Evolutionary conservation across 2,888 invertebrate species (phyloP).

Genomic region (Labia minor): DNA sequence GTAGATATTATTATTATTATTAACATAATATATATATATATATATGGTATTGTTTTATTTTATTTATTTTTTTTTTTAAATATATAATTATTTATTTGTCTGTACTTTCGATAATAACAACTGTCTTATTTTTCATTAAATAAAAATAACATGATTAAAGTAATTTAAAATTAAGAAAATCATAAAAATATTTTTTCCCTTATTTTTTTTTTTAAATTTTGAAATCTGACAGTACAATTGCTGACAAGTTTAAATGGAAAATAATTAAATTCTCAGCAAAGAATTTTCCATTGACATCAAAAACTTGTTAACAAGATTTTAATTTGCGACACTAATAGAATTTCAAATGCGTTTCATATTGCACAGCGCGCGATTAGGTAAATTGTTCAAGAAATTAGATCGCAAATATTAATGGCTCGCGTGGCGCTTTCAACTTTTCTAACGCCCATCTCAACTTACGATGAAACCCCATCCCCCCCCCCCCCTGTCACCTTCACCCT

Average conservation of each 20-base stretch:
- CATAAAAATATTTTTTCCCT: background rate
- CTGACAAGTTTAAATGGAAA: slow-evolving; percentile 7
- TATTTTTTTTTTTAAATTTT: background rate
- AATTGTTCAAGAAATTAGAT: slow-evolving; percentile 7
- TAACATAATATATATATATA: no score
- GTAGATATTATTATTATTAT: no score
- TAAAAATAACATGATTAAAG: no score
- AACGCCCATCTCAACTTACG: background rate
- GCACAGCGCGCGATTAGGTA: background rate
- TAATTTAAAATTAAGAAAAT: no score
- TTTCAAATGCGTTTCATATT: slow-evolving; percentile 1
- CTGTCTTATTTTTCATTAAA: no score
- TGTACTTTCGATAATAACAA: no score
- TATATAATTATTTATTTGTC: no score
- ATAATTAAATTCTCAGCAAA: background rate
- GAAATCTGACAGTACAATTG: background rate
- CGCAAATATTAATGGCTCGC: slow-evolving; percentile 6
- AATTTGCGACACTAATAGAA: slow-evolving; percentile 13
- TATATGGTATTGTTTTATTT: no score
- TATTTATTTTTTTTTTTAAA: no score
- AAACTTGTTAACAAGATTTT: slow-evolving; percentile 13
- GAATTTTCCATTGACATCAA: slow-evolving; percentile 13
- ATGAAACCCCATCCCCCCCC: background rate
- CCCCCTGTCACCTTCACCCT: background rate
- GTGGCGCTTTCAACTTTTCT: slow-evolving; percentile 8